Evolutionary conservation across 2,888 invertebrate species (phyloP), one percentile per base, ranked within the genome.

Genomic region (Drosophila phalerata): DNA sequence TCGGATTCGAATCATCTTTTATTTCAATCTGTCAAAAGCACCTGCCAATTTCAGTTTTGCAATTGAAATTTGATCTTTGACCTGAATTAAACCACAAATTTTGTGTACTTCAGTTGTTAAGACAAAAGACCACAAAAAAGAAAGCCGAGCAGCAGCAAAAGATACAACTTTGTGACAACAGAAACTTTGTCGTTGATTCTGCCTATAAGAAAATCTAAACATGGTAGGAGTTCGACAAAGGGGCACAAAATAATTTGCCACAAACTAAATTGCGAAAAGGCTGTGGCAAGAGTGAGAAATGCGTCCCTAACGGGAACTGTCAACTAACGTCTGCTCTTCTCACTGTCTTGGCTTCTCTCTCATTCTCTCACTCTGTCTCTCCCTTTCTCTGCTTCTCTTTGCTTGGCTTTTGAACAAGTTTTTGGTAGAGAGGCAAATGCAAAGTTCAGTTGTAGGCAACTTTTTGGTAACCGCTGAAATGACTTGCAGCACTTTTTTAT

Each of bases 381-480:
- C 4, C 22, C 10, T 9, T 2, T 30, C 10, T 32, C 25, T 28
- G 22, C 15, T 1, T 17, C 22, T 15, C 3, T 19, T n/a, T 48
- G 25, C 38, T 22, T 49, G 45, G 34, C 8, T 53, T 62, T 56
- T 32, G 19, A 37, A 30, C 48, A 69, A 71, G 63, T 75, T 86
- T 72, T 51, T 45, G 47, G 66, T 47, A 40, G 62, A 37, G 37
- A 56, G 60, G 55, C 60, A 47, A 88, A 81, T 80, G 84, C 81
- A 88, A 83, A 88, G 81, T 83, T 83, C 64, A 52, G 65, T 67
- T 66, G 73, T 63, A 73, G 78, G 73, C 68, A 75, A 75, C 74
- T 75, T 75, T 75, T 68, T 60, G 74, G 53, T 64, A 70, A 70
- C 84, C 84, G 68, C 83, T 25, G 58, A 83, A 86, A 88, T 86